Base-by-base conservation (phyloP, 2,797 vertebrate species). In the Etheostoma nigrum region DNA sequence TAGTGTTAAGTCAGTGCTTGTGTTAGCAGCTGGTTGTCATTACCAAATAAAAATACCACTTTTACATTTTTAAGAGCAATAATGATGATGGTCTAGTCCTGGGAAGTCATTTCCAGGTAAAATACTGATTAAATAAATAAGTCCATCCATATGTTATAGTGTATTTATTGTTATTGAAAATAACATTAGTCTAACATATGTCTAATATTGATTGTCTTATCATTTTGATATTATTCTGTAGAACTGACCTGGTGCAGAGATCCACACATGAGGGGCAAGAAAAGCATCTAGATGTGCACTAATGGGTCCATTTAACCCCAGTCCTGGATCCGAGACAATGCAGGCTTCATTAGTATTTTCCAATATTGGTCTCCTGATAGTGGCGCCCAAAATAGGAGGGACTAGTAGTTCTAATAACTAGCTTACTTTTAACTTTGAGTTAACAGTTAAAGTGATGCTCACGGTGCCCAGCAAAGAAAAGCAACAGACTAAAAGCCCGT, bases 401-500 rank as follows among this genome's bases (percentile, higher is more conserved):
- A 49, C 47, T 25, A 40, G 49, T 48, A 4, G 21, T 11, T 21
- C 36, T 30, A 53, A 10, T 15, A 45, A 23, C 19, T 6, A 23
- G 36, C 23, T 15, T 6, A 49, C 18, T 51, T 23, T 23, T 23
- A 60, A 14, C 2, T 40, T 40, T 40, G 36, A 40, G 36, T 11
- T 12, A 40, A 40, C 36, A 18, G 7, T n/a, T 55, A 16, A 47
- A 16, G 44, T 11, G 36, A 40, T 12, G 36, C 15, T 4, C 7
- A 3, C 30, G 15, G 53, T 15, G 40, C 12, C 23, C 51, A 30
- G 8, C 27, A 40, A 61, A 75, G 30, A n/a, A 69, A 68, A 45
- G 0, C 74, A 60, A 13, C 81, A 72, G 76, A 78, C 72, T 71
- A 40, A 77, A 58, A 59, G 15, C 45, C 42, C n/a, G 14, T 7